Evolutionary conservation across 2,888 invertebrate genomes (phyloP).

Genomic region (Adineta ricciae): DNA sequence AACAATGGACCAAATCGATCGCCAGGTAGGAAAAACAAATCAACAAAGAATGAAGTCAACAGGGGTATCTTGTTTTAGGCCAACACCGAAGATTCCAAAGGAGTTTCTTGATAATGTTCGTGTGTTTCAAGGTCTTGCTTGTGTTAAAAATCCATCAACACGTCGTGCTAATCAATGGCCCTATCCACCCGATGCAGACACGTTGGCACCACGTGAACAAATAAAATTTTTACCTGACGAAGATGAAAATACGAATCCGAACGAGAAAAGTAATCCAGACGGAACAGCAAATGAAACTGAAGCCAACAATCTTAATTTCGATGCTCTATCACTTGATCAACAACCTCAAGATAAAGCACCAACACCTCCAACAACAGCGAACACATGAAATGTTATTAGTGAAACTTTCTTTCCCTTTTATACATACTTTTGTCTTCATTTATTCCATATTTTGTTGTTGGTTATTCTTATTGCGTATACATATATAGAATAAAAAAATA

Average conservation of each 20-base stretch:
- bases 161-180: conserved; percentile 21
- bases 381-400: neutral
- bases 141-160: conserved; percentile 5
- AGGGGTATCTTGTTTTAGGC: too few relatives aligned
- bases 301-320: neutral
- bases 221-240: conserved; percentile 12
- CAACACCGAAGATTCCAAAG: neutral
- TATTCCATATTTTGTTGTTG: neutral
- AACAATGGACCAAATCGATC: neutral
- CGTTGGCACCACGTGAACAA: neutral
- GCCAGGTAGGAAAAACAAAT: too few relatives aligned
- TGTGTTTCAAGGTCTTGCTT: conserved; percentile 7
- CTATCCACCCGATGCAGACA: neutral
- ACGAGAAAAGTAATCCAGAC: neutral
- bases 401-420: neutral
- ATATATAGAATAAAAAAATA: neutral
- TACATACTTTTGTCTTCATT: neutral
- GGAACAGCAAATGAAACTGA: neutral
- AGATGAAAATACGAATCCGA: neutral
- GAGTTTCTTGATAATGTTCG: conserved; percentile 15
- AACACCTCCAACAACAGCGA: neutral
- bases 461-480: neutral
- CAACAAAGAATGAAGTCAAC: too few relatives aligned
- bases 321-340: neutral
- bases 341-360: neutral